Base-by-base conservation (phyloP, 2,888 invertebrate species). In the Chalcis sispes region DNA sequence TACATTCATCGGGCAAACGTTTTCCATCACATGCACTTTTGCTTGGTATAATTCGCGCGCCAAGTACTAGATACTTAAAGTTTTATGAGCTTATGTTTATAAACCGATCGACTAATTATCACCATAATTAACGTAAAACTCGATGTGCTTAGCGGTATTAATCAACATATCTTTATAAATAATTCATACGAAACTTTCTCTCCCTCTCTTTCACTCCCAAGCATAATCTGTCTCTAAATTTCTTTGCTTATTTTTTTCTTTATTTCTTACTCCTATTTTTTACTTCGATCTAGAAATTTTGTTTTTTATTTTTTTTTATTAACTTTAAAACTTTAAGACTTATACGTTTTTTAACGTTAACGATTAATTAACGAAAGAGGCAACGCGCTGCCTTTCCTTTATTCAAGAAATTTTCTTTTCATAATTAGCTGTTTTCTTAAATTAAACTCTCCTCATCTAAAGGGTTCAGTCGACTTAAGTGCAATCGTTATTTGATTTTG, bases 381-480 rank as follows among this genome's bases (percentile, higher is more conserved):
- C 77, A 77, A 67, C 64, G 69, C 64, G 20, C 48, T 58, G 64
- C 58, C 69, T 20, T 71, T 48, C 29, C 8, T 20, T 62, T 67
- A 52, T 48, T 69, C 15, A 72, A 72, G 61, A 70, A 72, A n/a
- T n/a, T 77, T 50, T 70, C 52, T 77, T 48, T 72, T 10, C 40
- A 70, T 72, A 66, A 70, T 77, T 70, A 69, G 61, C 56, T 58
- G 56, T 42, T 58, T 46, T 73, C 69, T 73, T 66, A 77, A 77
- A 74, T 77, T 77, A 77, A 77, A 74, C 73, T 77, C 74, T 73
- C 66, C 74, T 74, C 74, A 61, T 61, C 50, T 73, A 70, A 77
- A 59, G 59, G 73, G 62, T 70, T 72, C 65, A 61, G 69, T 69
- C 69, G 67, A 71, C 66, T 70, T 75, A n/a, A 48, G 56, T 65